Evolutionary conservation across 2,113 vertebrate species (phyloP).

Genomic region (Apaloderma vittatum): DNA sequence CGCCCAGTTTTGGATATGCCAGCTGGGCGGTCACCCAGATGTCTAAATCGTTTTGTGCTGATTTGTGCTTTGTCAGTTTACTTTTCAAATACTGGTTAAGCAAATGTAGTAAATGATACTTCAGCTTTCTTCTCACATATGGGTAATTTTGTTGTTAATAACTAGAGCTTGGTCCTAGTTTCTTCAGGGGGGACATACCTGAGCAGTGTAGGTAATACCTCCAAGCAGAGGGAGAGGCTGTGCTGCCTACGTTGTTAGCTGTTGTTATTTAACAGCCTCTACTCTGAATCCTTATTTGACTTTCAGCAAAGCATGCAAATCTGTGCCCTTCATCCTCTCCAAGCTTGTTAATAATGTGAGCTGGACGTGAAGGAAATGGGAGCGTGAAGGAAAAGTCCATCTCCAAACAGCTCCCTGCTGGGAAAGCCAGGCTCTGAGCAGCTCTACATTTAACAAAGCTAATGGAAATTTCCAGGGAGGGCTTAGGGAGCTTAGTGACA

Average conservation of each 20-base stretch:
- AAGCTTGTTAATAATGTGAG: constrained; percentile 32
- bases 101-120: background rate
- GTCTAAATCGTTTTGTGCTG: background rate
- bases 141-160: background rate
- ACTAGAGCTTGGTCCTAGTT: background rate
- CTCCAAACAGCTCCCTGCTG: constrained; percentile 22
- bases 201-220: background rate
- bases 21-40: background rate
- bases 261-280: background rate
- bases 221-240: background rate
- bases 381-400: constrained; percentile 37
- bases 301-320: constrained; percentile 21
- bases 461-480: constrained; percentile 67
- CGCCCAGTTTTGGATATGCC: background rate
- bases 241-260: background rate
- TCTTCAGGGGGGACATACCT: background rate
- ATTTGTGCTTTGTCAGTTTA: background rate
- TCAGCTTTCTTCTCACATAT: background rate
- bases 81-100: background rate
- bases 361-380: constrained; percentile 49
- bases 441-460: constrained; percentile 47
- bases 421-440: constrained; percentile 26
- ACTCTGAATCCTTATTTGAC: background rate
- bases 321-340: constrained; percentile 29
- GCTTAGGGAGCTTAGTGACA: constrained; percentile 54